Evolutionary conservation across 2,113 vertebrate species (phyloP), one percentile per base, ranked within the genome.

Genomic region (Elgaria multicarinata): DNA sequence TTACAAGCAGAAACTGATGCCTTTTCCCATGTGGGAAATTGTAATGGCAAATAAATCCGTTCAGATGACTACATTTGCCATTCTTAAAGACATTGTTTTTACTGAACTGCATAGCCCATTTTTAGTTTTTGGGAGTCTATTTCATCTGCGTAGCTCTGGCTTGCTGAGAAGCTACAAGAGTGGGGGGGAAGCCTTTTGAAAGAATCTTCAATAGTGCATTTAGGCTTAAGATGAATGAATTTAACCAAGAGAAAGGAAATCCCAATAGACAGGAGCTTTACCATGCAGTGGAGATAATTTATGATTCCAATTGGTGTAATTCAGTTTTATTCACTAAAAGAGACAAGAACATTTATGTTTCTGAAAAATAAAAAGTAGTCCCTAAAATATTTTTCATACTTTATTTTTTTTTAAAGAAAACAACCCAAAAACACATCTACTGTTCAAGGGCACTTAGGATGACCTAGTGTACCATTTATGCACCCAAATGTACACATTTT

Each of bases 1-100:
- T 97, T 96, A 96, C 90, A 95, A 95, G 84, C 92, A 94, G 87
- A 96, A 96, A 93, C 66, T 42, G 83, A 95, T 95, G 53, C 44
- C 62, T 89, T 88, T 93, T 95, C 83, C 46, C 78, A 88, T 93
- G 90, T 92, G 66, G 28, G 66, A 92, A 95, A 92, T 62, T 4
- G 1, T 87, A 92, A 55, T 46, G 78, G 85, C 77, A 94, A 92
- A 87, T 33, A 69, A 91, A 86, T 64, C 39, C 66, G 26, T 85
- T 92, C 84, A 81, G 83, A 85, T 91, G 3, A 6, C 16, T 83
- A 93, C 90, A 85, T 44, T 39, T 13, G 3, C 4, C 71, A 9
- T 67, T 93, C 94, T 95, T 87, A 42, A 26, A 92, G 42, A 50
- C 64, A 9, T 3, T 36, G 50, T 92, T 89, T 69, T 87, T 78